A percentile compares a stretch with the other conserved stretches of the same genome.
These are phyloP conservation scores for Darevskia mixta DNA, from an alignment of 2,797 vertebrate genomes.

Conservation along the genomic window DNA sequence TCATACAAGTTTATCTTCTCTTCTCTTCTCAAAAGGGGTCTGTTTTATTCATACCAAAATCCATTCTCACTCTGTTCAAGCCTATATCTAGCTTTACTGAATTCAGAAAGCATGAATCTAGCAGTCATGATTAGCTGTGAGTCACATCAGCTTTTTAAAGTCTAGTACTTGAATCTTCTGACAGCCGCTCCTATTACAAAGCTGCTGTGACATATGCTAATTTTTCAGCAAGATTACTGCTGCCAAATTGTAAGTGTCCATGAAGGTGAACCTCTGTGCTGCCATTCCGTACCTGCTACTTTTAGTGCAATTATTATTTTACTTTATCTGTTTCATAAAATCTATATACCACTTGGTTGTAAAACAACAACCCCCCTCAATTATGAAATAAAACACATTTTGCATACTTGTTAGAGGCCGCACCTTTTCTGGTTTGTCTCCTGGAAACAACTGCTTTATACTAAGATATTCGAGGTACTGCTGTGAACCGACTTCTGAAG, in stretches of 20 bases:
- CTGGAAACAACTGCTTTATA: constrained; percentile 38
- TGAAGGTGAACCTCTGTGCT: constrained; percentile 42
- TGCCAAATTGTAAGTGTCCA: neutral
- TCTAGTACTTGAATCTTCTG: constrained; percentile 1
- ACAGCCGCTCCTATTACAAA: constrained; percentile 2
- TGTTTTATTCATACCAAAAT: neutral
- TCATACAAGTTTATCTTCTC: neutral
- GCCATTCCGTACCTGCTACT: constrained; percentile 52
- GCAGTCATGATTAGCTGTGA: constrained; percentile 18
- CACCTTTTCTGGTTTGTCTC: constrained; percentile 22
- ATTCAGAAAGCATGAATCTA: constrained; percentile 13
- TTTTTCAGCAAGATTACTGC: neutral
- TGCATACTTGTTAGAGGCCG: constrained; percentile 19
- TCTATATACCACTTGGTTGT: no score
- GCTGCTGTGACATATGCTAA: constrained; percentile 7
- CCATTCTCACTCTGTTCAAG: neutral
- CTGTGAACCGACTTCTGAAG: neutral
- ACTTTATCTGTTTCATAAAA: no score
- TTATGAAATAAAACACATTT: constrained; percentile 25
- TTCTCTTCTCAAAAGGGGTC: neutral
- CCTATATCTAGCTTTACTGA: neutral
- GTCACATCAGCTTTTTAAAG: neutral
- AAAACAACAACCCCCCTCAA: no score
- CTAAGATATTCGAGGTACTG: neutral
- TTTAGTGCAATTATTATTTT: constrained; percentile 52